Conservation (phyloP, 2,888 invertebrate species). For the Thelaira solivaga region DNA sequence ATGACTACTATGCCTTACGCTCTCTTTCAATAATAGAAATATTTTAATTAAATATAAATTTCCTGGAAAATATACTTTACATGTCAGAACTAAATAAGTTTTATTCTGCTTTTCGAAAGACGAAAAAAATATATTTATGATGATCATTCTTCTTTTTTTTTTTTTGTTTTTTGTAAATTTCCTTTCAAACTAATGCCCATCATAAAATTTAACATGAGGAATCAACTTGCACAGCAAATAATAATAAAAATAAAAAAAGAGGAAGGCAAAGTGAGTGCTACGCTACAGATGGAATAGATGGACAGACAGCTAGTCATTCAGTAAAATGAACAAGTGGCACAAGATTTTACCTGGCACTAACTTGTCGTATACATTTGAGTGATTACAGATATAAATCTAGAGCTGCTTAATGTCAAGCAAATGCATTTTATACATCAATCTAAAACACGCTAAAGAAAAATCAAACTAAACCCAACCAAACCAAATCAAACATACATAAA, state of each 20-base stretch:
- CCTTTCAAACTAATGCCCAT: constrained; percentile 56
- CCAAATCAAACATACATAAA: constrained; percentile 1
- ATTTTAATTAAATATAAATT: constrained; percentile 31
- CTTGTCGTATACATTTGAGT: constrained; percentile 62
- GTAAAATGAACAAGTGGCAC: constrained; percentile 35
- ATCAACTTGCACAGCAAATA: constrained; percentile 51
- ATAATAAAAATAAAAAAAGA: constrained; percentile 21
- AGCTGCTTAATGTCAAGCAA: constrained; percentile 65
- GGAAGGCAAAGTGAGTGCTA: constrained; percentile 2
- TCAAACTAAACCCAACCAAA: constrained; percentile 10
- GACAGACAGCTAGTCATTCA: constrained; percentile 14
- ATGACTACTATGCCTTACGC: too few relatives aligned
- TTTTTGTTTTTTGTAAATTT: too few relatives aligned
- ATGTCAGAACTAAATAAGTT: constrained; percentile 1
- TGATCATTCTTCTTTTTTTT: constrained; percentile 39
- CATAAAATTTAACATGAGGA: constrained; percentile 56
- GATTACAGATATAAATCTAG: constrained; percentile 65
- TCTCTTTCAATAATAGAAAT: neutral
- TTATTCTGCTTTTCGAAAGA: neutral
- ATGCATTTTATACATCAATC: constrained; percentile 65
- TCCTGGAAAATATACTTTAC: constrained; percentile 46
- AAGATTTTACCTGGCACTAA: constrained; percentile 59
- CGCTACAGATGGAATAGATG: constrained; percentile 6
- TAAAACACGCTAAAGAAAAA: constrained; percentile 38
- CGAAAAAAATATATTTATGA: constrained; percentile 34